These are phyloP conservation scores for Hylaea fasciaria DNA, from an alignment of 2,888 invertebrate genomes.

Conservation along the genomic window DNA sequence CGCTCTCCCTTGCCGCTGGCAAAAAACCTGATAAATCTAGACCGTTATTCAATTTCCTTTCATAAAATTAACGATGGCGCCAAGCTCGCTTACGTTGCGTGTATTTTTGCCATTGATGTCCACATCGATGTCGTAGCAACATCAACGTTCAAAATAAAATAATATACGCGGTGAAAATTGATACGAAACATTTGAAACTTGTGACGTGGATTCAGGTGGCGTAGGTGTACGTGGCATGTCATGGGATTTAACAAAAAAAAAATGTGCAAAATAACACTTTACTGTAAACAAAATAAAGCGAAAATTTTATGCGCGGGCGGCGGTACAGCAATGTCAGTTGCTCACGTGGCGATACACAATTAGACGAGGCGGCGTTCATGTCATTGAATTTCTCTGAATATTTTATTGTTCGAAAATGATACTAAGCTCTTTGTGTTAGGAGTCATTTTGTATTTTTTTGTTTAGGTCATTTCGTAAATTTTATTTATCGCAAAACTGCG, in stretches of 20 bases:
- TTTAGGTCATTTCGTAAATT: not conserved
- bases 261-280: constrained; percentile 19
- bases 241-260: constrained; percentile 2
- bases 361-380: constrained; percentile 56
- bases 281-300: constrained; percentile 7
- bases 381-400: constrained; percentile 46
- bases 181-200: constrained; percentile 22
- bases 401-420: constrained; percentile 12
- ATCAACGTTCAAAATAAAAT: constrained; percentile 6
- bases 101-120: constrained; percentile 27
- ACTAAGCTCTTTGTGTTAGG: constrained; percentile 5
- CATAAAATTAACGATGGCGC: constrained; percentile 17
- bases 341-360: constrained; percentile 62
- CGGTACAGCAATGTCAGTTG: constrained; percentile 49
- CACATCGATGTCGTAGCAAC: constrained; percentile 23
- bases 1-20: too few species aligned
- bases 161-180: constrained; percentile 22
- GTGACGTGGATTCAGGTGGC: constrained; percentile 33
- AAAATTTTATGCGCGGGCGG: not conserved
- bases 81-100: constrained; percentile 6
- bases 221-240: constrained; percentile 51
- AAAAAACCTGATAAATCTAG: too few species aligned
- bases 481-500: constrained; percentile 29
- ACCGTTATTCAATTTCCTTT: not conserved
- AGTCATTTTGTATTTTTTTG: constrained; percentile 1